Base-by-base conservation (phyloP, 2,888 invertebrate species). In the Hemistola chrysoprasaria region DNA sequence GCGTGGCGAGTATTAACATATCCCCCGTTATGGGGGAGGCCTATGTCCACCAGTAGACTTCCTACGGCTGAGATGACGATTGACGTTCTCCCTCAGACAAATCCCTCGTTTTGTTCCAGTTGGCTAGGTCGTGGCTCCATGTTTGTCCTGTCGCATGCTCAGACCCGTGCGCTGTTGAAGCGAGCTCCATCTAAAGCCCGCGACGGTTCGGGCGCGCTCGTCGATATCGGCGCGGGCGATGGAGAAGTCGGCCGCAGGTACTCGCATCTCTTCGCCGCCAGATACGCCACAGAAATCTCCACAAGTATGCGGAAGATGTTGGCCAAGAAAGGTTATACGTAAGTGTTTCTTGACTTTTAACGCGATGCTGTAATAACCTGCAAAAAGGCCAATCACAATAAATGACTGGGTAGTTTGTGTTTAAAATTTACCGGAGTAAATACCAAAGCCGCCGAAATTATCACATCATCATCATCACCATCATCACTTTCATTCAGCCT, bases 171-270 rank as follows among this genome's bases (percentile, higher is more conserved):
- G 40, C 83, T 97, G 55, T 81, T 95, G 53, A 75, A 77, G 31
- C 70, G 67, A 2, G 72, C 77, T 27, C 58, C 47, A 24, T 35
- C 47, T 0, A 36, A 51, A 7, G 48, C 49, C 0, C 57, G 56
- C 21, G 53, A 47, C 33, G 50, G 50, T 9, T 40, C 56, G 16
- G 74, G 71, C 27, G 82, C 92, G 5, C 69, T 94, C 25, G 89
- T 98, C 30, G 98, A 98, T 86, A 90, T 98, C 36, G 98, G 98
- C 30, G 98, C 98, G 1, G 98, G 98, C 1, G 98, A 99, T 85
- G 99, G 99, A 0, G 94, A 95, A 66, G 97, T 98, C 34, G 98
- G 98, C 24, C 90, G 93, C 8, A 92, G 94, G 43, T 92, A 98
- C 80, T 92, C 94, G 0, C 90, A 92, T 34, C 91, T 95, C 48